A percentile compares a stretch with the other conserved stretches of the same genome.
Conservation (phyloP, 2,797 vertebrate genomes). For the Muscicapa comitata region DNA sequence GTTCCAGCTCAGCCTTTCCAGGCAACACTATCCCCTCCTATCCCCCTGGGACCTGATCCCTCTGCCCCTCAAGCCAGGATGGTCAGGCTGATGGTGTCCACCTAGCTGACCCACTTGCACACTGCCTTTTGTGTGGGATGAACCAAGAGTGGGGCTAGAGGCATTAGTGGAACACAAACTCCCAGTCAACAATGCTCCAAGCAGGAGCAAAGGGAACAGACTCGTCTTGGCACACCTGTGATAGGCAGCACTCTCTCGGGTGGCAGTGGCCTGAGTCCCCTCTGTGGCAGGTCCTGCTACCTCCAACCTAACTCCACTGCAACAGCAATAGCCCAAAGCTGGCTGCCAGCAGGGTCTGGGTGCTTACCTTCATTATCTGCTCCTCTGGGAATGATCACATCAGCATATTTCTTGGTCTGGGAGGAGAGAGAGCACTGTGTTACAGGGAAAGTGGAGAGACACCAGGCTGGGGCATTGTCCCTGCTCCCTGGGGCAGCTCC, state of each 20-base stretch:
- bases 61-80: not conserved
- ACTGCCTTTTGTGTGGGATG: not conserved
- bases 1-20: no score
- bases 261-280: not conserved
- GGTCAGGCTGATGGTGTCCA: not conserved
- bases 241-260: not conserved
- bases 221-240: not conserved
- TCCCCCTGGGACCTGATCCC: not conserved
- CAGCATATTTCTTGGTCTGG: slow-evolving; percentile 94
- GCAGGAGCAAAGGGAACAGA: not conserved
- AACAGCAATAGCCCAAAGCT: not conserved
- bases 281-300: not conserved
- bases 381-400: slow-evolving; percentile 93
- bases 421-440: slow-evolving; percentile 15
- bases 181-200: not conserved
- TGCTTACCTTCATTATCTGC: slow-evolving; percentile 90
- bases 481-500: not conserved
- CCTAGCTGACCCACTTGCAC: not conserved
- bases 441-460: not conserved
- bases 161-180: not conserved
- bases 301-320: not conserved
- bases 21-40: not conserved
- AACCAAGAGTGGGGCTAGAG: not conserved
- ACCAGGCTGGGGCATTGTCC: not conserved
- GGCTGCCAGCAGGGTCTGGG: not conserved